A percentile compares a stretch with the other conserved stretches of the same genome.
These are phyloP conservation scores for Dromaius novaehollandiae DNA, from an alignment of 2,113 vertebrate species.

Conservation along the genomic window DNA sequence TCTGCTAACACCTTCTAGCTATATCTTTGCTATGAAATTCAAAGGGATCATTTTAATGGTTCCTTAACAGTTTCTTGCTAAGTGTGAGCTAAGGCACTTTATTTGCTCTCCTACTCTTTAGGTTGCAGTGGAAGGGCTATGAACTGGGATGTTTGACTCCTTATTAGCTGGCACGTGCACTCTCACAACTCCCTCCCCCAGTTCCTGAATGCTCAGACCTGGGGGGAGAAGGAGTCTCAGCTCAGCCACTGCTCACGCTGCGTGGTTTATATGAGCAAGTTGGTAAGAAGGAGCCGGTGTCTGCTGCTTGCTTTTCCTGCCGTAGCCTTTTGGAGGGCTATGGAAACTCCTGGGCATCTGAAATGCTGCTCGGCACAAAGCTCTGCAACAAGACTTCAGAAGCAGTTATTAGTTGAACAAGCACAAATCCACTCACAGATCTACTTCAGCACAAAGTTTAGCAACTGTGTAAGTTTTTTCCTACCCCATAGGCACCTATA, in stretches of 20 bases:
- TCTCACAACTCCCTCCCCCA: background rate
- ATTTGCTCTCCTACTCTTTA: background rate
- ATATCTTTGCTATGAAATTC: background rate
- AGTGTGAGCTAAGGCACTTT: background rate
- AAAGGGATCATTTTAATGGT: background rate
- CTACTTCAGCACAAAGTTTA: background rate
- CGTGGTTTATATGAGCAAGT: background rate
- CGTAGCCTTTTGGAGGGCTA: background rate
- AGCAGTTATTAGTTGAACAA: background rate
- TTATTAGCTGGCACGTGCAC: background rate
- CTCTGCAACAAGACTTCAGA: background rate
- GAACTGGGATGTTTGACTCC: background rate
- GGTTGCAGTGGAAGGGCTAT: background rate
- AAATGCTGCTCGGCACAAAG: background rate
- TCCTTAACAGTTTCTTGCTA: background rate
- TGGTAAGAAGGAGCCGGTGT: background rate
- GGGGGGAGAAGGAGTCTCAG: background rate
- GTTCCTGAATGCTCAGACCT: background rate
- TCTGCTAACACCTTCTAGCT: conserved; percentile 32
- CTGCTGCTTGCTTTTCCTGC: background rate
- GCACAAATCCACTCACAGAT: background rate
- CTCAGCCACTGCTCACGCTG: background rate
- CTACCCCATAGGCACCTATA: background rate
- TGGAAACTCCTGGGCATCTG: background rate
- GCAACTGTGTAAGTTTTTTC: background rate